phyloP scores from a whole-genome alignment of 35 echinoderm and acorn worm species.

The Holothuria glaberrima region DNA sequence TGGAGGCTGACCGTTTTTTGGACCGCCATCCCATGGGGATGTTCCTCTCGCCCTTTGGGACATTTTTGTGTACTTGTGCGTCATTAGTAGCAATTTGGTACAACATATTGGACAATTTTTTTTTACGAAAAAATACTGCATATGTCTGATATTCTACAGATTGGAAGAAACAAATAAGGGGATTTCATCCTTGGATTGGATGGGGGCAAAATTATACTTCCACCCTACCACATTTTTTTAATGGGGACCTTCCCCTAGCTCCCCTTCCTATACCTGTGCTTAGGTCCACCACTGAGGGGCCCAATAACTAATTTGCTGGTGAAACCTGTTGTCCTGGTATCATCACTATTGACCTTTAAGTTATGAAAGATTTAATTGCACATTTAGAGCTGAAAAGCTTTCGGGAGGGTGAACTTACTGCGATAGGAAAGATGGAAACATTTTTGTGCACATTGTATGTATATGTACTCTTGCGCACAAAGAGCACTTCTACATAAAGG shows the following conservation, averaged over 20 bases:
- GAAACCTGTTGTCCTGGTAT: not conserved
- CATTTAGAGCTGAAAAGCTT: conserved; percentile 12
- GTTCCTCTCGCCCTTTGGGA: not conserved
- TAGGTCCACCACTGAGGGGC: not conserved
- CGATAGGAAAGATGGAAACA: not conserved
- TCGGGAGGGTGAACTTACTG: not conserved
- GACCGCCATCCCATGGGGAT: not conserved
- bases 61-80: too few relatives aligned
- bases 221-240: not conserved
- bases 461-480: not conserved
- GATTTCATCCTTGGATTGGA: not conserved
- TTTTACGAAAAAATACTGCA: too few relatives aligned
- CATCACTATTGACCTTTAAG: conserved; percentile 4
- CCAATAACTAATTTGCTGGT: not conserved
- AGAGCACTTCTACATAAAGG: not conserved
- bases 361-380: not conserved
- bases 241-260: not conserved
- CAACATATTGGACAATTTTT: too few relatives aligned
- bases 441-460: not conserved
- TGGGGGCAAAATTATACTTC: not conserved
- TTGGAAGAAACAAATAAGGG: not conserved
- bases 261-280: not conserved
- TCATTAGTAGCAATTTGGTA: too few relatives aligned
- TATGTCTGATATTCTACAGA: too few relatives aligned
- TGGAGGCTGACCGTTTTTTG: not conserved